Conservation (phyloP, 37 sponge, comb jelly and placozoan species). For the Tethya wilhelma region DNA sequence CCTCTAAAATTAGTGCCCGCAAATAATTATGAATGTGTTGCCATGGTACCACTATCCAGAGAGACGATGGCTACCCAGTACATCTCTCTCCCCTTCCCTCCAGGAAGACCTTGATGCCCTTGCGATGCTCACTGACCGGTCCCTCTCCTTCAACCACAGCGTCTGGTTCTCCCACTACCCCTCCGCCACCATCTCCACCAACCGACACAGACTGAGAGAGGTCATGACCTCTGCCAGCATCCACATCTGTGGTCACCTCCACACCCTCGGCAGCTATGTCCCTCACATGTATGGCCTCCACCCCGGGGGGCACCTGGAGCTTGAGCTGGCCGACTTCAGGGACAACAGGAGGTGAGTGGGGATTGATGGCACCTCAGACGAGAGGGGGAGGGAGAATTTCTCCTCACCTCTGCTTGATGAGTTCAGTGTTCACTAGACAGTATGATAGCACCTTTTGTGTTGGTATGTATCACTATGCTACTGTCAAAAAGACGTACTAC, state of each 20-base stretch:
- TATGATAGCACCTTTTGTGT: too few relatives aligned
- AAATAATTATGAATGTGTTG: too few relatives aligned
- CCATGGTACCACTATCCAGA: neutral
- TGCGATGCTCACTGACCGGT: neutral
- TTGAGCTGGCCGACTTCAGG: constrained; percentile 88
- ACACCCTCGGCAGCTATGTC: constrained; percentile 52
- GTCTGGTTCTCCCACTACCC: constrained; percentile 89
- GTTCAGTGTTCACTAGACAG: too few relatives aligned
- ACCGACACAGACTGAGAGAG: constrained; percentile 46
- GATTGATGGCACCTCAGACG: too few relatives aligned
- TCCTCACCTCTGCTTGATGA: too few relatives aligned
- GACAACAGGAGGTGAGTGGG: constrained; percentile 48
- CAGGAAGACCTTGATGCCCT: constrained; percentile 45
- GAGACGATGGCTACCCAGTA: neutral
- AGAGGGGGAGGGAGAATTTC: too few relatives aligned
- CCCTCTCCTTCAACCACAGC: constrained; percentile 59
- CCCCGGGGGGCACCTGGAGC: constrained; percentile 75
- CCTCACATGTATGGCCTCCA: constrained; percentile 71
- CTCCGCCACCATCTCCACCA: constrained; percentile 61
- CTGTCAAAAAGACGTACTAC: too few relatives aligned
- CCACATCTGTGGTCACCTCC: constrained; percentile 93
- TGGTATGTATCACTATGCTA: too few relatives aligned
- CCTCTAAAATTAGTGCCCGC: too few relatives aligned
- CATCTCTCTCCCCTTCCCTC: neutral
- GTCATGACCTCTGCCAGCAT: constrained; percentile 60